These are phyloP conservation scores for Cheirogaleus major DNA, from an alignment of 2,797 vertebrate species.

Conservation along the genomic window DNA sequence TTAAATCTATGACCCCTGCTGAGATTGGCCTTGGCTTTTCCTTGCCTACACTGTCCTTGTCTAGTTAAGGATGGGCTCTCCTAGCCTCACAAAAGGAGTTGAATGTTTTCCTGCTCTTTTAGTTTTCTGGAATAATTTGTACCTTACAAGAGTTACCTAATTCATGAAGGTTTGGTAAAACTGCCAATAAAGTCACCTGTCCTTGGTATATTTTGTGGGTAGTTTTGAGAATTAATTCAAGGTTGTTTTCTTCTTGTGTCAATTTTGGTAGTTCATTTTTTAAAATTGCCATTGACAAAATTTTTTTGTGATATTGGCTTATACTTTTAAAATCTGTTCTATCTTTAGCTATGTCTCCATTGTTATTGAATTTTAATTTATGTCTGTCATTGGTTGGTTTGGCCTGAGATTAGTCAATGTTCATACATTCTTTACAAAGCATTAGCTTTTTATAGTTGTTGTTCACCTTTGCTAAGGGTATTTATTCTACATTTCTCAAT, in stretches of 20 bases:
- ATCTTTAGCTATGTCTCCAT: neutral
- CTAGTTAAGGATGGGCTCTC: neutral
- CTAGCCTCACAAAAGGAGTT: neutral
- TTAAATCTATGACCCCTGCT: neutral
- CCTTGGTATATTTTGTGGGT: neutral
- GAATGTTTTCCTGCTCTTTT: neutral
- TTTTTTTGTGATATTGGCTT: neutral
- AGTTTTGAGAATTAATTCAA: neutral
- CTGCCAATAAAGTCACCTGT: neutral
- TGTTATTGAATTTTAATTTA: neutral
- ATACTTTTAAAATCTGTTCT: neutral
- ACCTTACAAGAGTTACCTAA: neutral
- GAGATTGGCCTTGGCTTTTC: neutral
- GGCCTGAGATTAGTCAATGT: neutral
- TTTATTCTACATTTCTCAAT: neutral
- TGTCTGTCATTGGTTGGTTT: neutral
- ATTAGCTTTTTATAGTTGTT: neutral
- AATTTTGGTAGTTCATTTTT: neutral
- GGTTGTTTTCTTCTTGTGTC: neutral
- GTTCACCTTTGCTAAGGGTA: neutral
- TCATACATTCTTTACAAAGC: neutral
- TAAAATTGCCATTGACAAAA: neutral
- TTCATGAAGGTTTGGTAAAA: neutral
- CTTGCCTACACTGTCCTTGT: neutral
- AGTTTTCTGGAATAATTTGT: neutral